Percentiles rank a stretch among this genome's conserved stretches.
These are phyloP conservation scores for Potamarius usumacintae DNA, from an alignment of 2,113 vertebrate genomes.

Conservation along the genomic window DNA sequence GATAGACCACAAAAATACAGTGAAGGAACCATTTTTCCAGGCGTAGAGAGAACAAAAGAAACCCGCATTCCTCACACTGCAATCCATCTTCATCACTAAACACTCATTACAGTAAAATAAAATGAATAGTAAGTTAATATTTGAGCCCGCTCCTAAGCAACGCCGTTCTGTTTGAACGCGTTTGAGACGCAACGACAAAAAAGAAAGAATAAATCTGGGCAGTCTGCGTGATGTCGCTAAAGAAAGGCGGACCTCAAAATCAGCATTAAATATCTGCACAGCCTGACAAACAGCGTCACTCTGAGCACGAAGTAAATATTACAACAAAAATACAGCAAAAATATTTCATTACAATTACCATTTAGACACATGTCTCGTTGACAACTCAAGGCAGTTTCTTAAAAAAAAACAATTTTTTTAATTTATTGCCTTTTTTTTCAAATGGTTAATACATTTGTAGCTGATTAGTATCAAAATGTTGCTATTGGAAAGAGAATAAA, in stretches of 20 bases:
- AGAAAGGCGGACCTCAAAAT: conserved; percentile 40
- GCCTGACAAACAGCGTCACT: conserved; percentile 85
- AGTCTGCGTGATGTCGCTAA: conserved; percentile 4
- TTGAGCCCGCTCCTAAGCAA: neutral
- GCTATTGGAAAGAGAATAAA: neutral
- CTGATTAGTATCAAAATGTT: neutral
- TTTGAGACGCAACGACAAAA: neutral
- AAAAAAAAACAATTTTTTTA: neutral
- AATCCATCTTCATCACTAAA: neutral
- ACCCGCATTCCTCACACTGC: neutral
- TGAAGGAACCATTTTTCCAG: neutral
- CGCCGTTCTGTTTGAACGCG: neutral
- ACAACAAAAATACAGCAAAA: neutral
- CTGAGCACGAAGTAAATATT: conserved; percentile 74
- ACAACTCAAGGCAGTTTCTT: neutral
- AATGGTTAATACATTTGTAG: neutral
- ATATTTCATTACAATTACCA: neutral
- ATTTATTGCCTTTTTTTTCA: neutral
- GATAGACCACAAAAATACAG: neutral
- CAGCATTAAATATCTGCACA: conserved; percentile 42
- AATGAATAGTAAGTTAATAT: neutral
- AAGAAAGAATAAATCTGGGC: neutral
- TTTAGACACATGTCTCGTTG: neutral
- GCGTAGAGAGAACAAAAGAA: neutral
- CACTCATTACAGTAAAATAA: neutral